Percentiles rank a stretch among this genome's conserved stretches.
These are phyloP conservation scores for Hippoglossus hippoglossus DNA, from an alignment of 2,797 vertebrate genomes.

Conservation along the genomic window DNA sequence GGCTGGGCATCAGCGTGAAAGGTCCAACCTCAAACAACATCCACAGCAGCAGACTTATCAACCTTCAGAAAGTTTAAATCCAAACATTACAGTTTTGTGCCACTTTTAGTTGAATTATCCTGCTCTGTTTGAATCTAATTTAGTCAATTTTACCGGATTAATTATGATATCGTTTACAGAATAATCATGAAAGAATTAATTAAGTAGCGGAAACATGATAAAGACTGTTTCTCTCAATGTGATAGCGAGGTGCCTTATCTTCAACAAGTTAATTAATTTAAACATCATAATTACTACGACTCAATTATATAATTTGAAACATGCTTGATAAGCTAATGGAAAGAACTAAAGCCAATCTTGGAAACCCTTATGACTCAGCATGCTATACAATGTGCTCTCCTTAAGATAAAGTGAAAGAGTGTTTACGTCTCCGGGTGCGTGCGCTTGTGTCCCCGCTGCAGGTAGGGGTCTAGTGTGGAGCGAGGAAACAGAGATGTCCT, in stretches of 20 bases:
- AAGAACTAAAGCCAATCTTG: constrained; percentile 5
- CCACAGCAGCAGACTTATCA: constrained; percentile 4
- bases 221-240: constrained; percentile 19
- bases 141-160: constrained; percentile 3
- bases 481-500: constrained; percentile 89
- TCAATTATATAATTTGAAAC: constrained; percentile 21
- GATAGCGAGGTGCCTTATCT: constrained; percentile 19
- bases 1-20: constrained; percentile 95
- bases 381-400: neutral
- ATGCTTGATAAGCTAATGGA: constrained; percentile 8
- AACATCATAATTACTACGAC: constrained; percentile 26
- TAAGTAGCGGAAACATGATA: constrained; percentile 13
- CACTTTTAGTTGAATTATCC: constrained; percentile 7
- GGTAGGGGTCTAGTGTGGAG: constrained; percentile 91
- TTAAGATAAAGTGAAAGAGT: neutral
- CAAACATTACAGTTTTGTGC: neutral
- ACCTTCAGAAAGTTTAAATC: constrained; percentile 8
- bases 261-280: constrained; percentile 20
- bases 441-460: constrained; percentile 54
- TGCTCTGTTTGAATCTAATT: constrained; percentile 8
- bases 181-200: constrained; percentile 30
- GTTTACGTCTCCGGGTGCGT: constrained; percentile 2
- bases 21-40: constrained; percentile 75
- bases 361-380: neutral
- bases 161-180: constrained; percentile 6